Evolutionary conservation across 1,140 invertebrate genomes (phyloP).

Genomic region (Leptopilina clavipes): DNA sequence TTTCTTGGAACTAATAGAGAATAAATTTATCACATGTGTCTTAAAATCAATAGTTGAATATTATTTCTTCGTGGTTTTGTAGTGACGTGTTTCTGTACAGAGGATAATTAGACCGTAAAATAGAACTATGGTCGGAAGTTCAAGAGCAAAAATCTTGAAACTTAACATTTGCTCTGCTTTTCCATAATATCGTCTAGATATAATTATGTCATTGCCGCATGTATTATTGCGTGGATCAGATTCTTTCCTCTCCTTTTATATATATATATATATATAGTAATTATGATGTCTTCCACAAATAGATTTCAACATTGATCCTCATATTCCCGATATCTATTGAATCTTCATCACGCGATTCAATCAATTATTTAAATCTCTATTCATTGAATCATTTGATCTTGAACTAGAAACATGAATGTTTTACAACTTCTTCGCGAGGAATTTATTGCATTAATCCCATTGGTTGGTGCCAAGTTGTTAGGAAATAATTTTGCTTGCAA

Average conservation of each 20-base stretch:
- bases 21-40: too few species aligned
- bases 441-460: background rate
- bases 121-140: constrained; percentile 12
- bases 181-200: background rate
- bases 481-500: background rate
- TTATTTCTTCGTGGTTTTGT: background rate
- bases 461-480: background rate
- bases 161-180: background rate
- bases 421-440: background rate
- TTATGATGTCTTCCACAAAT: background rate
- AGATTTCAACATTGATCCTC: background rate
- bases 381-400: constrained; percentile 14
- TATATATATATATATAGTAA: background rate
- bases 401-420: constrained; percentile 21
- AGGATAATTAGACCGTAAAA: constrained; percentile 21
- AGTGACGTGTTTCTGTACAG: background rate
- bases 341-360: constrained; percentile 12
- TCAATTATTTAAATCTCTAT: background rate
- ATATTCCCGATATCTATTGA: background rate
- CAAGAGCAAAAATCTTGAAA: constrained; percentile 30
- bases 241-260: background rate
- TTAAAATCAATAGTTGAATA: background rate
- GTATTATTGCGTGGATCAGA: background rate
- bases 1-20: background rate
- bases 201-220: constrained; percentile 27